Evolutionary conservation across 1,140 invertebrate species (phyloP).

Genomic region (Micrasema minimum): DNA sequence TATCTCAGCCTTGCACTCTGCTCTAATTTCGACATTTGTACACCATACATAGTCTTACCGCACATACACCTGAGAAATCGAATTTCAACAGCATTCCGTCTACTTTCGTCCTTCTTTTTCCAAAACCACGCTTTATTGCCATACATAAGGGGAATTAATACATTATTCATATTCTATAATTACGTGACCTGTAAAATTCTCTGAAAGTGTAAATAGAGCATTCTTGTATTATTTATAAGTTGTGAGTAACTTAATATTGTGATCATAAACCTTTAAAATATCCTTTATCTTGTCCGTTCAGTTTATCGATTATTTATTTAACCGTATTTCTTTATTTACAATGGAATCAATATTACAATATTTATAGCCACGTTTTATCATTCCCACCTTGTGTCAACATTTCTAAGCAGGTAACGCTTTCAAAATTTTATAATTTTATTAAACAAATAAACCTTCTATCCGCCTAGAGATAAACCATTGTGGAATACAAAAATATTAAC

Average conservation of each 20-base stretch:
- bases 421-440: conserved; percentile 35
- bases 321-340: conserved; percentile 36
- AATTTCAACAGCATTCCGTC: no score
- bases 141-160: no score
- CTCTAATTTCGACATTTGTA: no score
- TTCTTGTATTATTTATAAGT: conserved; percentile 11
- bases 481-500: background rate
- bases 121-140: no score
- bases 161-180: no score
- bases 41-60: no score
- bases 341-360: conserved; percentile 43
- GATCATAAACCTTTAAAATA: conserved; percentile 33
- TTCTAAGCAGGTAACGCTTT: conserved; percentile 30
- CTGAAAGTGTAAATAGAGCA: no score
- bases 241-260: conserved; percentile 20
- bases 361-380: conserved; percentile 39
- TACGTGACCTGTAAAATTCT: no score
- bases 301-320: conserved; percentile 45
- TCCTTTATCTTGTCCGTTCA: conserved; percentile 31
- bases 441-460: conserved; percentile 33
- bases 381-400: conserved; percentile 34
- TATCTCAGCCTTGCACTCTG: no score
- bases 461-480: conserved; percentile 14
- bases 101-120: no score
- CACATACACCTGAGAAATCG: no score